Base-by-base conservation (phyloP, 1,140 invertebrate genomes). In the Holotrichia oblita region DNA sequence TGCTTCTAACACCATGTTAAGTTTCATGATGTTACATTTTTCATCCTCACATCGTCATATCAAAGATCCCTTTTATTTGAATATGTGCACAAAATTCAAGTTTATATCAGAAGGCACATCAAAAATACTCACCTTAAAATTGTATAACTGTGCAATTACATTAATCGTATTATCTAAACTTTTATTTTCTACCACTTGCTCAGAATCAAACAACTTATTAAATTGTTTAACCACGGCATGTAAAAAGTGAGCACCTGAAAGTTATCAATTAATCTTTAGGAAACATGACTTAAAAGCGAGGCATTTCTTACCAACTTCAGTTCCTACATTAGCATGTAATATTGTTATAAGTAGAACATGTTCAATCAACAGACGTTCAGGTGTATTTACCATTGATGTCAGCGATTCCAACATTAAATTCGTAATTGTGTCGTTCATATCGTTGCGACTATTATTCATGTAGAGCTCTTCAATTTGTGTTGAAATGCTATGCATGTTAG, bases 251-350 rank as follows among this genome's bases (percentile, higher is more conserved):
- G 95, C 95, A 69, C 95, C 93, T 93, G 44, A 6, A 73, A 69
- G 22, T 27, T 76, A 55, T 0, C 2, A 41, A 42, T 7, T n/a
- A 76, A 55, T 24, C 3, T 40, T n/a, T n/a, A n/a, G n/a, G n/a
- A 27, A 48, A 78, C 7, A 75, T 9, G 72, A 72, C 72, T 27
- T 74, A 79, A 69, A 44, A 48, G 24, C 73, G 12, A 64, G 4
- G 27, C 42, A 73, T 78, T n/a, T 86, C 86, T 90, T 88, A 91
- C 95, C 96, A 75, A 98, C 91, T 92, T 98, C 96, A 20, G 90
- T 92, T 17, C 95, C 97, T 79, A 98, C 90, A 88, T 98, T 98
- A 0, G 94, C 94, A 87, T 98, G 96, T 7, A 98, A 86, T 77
- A 97, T 90, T 0, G 94, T 90, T 17, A 98, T 88, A 0, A 98